Percentiles rank a stretch among this genome's conserved stretches.
Conservation (phyloP, 2,113 vertebrate genomes). For the Rhinolophus ferrumequinum region DNA sequence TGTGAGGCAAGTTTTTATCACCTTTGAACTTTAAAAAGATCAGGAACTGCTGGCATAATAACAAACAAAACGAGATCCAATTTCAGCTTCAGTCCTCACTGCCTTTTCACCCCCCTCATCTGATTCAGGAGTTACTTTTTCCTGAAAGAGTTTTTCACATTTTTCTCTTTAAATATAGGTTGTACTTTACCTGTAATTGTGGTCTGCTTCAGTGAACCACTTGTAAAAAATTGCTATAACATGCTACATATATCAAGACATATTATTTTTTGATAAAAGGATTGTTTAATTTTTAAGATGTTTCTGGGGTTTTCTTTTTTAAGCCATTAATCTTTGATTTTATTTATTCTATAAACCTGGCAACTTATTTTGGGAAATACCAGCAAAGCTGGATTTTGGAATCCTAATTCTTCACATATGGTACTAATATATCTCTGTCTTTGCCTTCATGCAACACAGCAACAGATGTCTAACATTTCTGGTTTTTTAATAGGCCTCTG, state of each 20-base stretch:
- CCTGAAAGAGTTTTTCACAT: slow-evolving; percentile 7
- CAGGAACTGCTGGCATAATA: neutral
- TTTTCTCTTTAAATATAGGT: neutral
- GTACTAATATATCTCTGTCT: slow-evolving; percentile 83
- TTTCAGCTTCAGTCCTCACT: neutral
- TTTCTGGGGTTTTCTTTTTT: neutral
- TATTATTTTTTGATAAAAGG: slow-evolving; percentile 61
- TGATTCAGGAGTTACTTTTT: slow-evolving; percentile 41
- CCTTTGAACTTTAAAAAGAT: neutral
- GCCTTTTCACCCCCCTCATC: neutral
- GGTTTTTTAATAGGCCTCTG: slow-evolving; percentile 83
- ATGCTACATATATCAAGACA: slow-evolving; percentile 15
- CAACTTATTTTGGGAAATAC: slow-evolving; percentile 82
- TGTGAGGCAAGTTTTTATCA: neutral
- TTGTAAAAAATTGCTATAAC: slow-evolving; percentile 28
- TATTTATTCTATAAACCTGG: slow-evolving; percentile 82
- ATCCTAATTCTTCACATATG: slow-evolving; percentile 82
- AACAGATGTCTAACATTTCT: slow-evolving; percentile 87
- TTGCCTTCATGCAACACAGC: slow-evolving; percentile 82
- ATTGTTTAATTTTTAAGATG: slow-evolving; percentile 71
- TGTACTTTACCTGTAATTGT: neutral
- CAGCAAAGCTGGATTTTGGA: slow-evolving; percentile 81
- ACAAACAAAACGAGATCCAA: slow-evolving; percentile 36
- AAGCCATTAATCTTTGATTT: slow-evolving; percentile 77
- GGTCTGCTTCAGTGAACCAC: slow-evolving; percentile 27